Base-by-base conservation (phyloP, 1,140 invertebrate species). In the Macrocentrus cingulum region DNA sequence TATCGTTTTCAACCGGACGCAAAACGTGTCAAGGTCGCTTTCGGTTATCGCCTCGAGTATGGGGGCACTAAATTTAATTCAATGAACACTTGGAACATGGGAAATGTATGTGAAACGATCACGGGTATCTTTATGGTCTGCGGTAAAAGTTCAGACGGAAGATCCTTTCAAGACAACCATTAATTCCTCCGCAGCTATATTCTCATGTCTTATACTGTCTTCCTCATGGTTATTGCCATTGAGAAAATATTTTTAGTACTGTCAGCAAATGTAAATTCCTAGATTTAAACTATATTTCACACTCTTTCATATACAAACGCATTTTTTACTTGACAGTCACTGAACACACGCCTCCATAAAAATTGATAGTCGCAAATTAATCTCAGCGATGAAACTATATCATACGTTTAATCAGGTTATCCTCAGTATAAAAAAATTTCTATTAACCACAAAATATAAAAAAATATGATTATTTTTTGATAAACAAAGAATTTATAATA, bases 51-150 rank as follows among this genome's bases (percentile, higher is more conserved):
- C 13, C 39, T 23, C 45, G 22, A 13, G 41, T 20, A n/a, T n/a
- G 6, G 22, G 44, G 23, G 13, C 25, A 52, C 22, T 54, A 48
- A 54, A 59, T 61, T 61, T 53, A 61, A 56, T 61, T 61, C 53
- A 51, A 60, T 51, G 46, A 60, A 45, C 25, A 15, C 4, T 6
- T 11, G 15, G 20, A 29, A 19, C 23, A 41, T 41, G 8, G 15
- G 4, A 39, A 44, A 54, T 29, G 15, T 53, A 29, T 54, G 13
- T 41, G 37, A 29, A 16, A n/a, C 15, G 13, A 3, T 32, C 16
- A 15, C n/a, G 22, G 7, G 22, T 29, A 44, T 54, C 25, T 54
- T 41, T 53, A 41, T 53, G 6, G 19, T 19, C 13, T 7, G 7
- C n/a, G 34, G 19, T 37, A 36, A 51, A 51, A 51, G 32, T 4